phyloP scores from a whole-genome alignment of 1,140 invertebrate genomes.

The Macrocentrus cingulum region DNA sequence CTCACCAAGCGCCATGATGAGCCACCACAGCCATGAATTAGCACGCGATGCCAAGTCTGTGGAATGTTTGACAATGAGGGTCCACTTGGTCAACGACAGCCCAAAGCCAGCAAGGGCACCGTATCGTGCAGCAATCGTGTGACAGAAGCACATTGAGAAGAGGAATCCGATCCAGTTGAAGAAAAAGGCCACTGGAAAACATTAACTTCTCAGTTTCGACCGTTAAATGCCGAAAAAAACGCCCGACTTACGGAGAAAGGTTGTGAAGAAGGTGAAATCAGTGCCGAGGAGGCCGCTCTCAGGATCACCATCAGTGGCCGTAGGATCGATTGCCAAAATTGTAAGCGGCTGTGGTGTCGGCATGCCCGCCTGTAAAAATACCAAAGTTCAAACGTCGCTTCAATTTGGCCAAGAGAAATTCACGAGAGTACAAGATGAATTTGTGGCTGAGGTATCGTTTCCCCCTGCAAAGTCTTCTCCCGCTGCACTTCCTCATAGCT shows the following conservation, averaged over 20 bases:
- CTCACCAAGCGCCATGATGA: slow-evolving; percentile 84
- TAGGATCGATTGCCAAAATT: slow-evolving; percentile 71
- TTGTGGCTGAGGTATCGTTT: slow-evolving; percentile 56
- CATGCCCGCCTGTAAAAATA: slow-evolving; percentile 54
- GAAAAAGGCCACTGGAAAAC: slow-evolving; percentile 73
- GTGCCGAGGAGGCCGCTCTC: slow-evolving; percentile 80
- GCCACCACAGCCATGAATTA: slow-evolving; percentile 88
- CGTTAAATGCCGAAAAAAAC: slow-evolving; percentile 11
- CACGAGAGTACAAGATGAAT: slow-evolving; percentile 43
- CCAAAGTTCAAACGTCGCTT: slow-evolving; percentile 19
- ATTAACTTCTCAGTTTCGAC: slow-evolving; percentile 9
- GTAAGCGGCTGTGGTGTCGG: slow-evolving; percentile 65
- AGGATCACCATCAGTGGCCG: slow-evolving; percentile 70
- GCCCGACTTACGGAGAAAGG: slow-evolving; percentile 72
- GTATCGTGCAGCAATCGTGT: slow-evolving; percentile 89
- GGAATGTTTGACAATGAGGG: slow-evolving; percentile 87
- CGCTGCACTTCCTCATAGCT: slow-evolving; percentile 89
- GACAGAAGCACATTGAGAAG: slow-evolving; percentile 88
- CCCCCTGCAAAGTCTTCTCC: slow-evolving; percentile 79
- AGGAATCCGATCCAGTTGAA: slow-evolving; percentile 96
- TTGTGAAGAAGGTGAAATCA: slow-evolving; percentile 85
- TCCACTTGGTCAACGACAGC: slow-evolving; percentile 91
- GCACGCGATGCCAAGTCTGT: slow-evolving; percentile 81
- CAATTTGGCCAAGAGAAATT: too few species aligned
- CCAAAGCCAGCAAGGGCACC: slow-evolving; percentile 91